Base-by-base conservation (phyloP, 2,888 invertebrate genomes). In the Drosophila formosana region DNA sequence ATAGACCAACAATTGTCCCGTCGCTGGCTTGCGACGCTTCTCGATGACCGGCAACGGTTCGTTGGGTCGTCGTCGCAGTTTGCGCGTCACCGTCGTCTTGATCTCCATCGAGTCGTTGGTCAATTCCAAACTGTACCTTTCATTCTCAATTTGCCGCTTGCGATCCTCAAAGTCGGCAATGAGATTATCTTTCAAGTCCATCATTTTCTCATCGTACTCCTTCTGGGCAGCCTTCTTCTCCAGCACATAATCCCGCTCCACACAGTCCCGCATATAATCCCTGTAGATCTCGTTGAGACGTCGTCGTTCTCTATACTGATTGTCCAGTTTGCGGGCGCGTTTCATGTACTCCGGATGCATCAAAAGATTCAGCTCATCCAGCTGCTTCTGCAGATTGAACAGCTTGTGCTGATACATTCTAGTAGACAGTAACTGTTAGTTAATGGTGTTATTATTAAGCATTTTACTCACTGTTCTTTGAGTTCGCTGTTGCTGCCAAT, bases 51-150 rank as follows among this genome's bases (percentile, higher is more conserved):
- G 98, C 45, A 97, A 94, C 0, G 98, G 98, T 92, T 98, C 98
- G 92, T 99, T 98, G 0, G 98, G 98, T 26, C 99, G 94, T 69
- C 98, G 94, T 4, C 99, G 94, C 28, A 99, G 93, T 92, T 98
- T 99, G 28, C 99, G 94, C 32, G 98, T 99, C 93, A 98, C 96
- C n/a, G 97, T 97, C 9, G 98, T 98, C 90, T 98, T 98, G n/a
- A 97, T 95, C 94, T 97, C 97, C 94, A 95, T 96, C 3, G 96
- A 96, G 91, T 97, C 97, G 72, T 96, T 97, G 58, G 97, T 97
- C 0, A 99, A 93, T 91, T 99, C 99, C 94, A 98, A 96, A 52
- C 95, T 96, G 74, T 95, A 95, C 61, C 98, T 93, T 91, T 99
- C 99, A 66, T 95, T 95, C 92, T 99, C 98, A 60, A 98, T 97